Conservation (phyloP, 1,140 invertebrate genomes). For the Harpegnathos saltator region DNA sequence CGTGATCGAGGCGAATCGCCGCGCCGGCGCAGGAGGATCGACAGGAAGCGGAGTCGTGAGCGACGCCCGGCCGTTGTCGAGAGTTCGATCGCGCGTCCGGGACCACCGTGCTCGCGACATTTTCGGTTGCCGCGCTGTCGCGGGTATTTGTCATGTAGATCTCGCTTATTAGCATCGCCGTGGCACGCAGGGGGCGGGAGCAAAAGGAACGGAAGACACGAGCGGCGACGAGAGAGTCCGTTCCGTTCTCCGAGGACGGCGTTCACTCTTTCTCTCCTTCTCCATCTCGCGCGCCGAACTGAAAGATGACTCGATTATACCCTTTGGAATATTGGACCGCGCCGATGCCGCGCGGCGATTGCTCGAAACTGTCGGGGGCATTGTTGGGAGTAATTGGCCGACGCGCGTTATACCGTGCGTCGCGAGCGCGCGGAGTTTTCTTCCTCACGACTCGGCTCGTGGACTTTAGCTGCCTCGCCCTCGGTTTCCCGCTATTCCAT, state of each 20-base stretch:
- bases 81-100: constrained; percentile 61
- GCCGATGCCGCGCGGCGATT: constrained; percentile 1
- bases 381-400: no score
- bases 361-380: not conserved
- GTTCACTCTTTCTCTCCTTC: no score
- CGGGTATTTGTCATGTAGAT: constrained; percentile 75
- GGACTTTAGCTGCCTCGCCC: no score
- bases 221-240: not conserved
- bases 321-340: no score
- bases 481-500: no score
- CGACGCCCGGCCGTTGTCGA: constrained; percentile 47
- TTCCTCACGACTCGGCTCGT: no score
- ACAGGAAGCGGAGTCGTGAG: constrained; percentile 31
- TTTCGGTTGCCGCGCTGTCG: constrained; percentile 23
- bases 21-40: constrained; percentile 19
- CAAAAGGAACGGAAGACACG: not conserved
- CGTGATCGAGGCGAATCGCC: constrained; percentile 47
- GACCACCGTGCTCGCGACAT: constrained; percentile 68
- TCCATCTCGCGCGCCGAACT: no score
- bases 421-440: no score
- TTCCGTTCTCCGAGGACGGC: constrained; percentile 6
- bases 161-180: constrained; percentile 67
- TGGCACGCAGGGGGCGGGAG: not conserved
- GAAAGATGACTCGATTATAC: no score
- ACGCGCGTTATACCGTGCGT: no score